Conservation (phyloP, 2,888 invertebrate species). For the Stramonita haemastoma region DNA sequence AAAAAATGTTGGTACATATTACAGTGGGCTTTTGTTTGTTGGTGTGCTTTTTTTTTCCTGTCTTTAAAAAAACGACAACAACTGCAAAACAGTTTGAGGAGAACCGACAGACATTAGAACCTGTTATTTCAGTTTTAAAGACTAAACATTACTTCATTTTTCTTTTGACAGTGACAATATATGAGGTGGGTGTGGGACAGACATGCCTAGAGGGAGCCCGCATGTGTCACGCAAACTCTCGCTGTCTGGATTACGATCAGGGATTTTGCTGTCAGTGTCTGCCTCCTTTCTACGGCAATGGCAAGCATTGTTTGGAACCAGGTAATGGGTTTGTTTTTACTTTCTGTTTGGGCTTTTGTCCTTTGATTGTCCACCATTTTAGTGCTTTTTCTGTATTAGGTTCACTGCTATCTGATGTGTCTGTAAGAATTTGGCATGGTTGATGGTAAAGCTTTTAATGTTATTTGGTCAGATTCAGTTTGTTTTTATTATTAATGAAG, state of each 20-base stretch:
- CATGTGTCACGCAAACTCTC: constrained; percentile 87
- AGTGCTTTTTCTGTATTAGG: no score
- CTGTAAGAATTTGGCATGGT: no score
- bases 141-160: no score
- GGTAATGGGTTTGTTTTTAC: constrained; percentile 76
- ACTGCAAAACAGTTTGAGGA: no score
- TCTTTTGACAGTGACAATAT: constrained; percentile 56
- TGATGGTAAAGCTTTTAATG: background rate
- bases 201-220: constrained; percentile 61
- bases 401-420: no score
- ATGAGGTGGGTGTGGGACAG: constrained; percentile 58
- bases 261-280: constrained; percentile 94
- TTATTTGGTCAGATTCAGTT: background rate
- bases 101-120: no score
- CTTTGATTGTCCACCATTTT: background rate
- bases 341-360: background rate
- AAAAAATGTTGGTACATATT: background rate
- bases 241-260: constrained; percentile 87
- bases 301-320: constrained; percentile 90
- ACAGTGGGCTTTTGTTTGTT: background rate
- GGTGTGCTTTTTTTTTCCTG: background rate
- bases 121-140: no score
- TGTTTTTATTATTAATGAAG: background rate
- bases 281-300: constrained; percentile 93
- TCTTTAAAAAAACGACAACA: no score